These are phyloP conservation scores for Drosophila recens DNA, from an alignment of 2,888 invertebrate species.

Conservation along the genomic window DNA sequence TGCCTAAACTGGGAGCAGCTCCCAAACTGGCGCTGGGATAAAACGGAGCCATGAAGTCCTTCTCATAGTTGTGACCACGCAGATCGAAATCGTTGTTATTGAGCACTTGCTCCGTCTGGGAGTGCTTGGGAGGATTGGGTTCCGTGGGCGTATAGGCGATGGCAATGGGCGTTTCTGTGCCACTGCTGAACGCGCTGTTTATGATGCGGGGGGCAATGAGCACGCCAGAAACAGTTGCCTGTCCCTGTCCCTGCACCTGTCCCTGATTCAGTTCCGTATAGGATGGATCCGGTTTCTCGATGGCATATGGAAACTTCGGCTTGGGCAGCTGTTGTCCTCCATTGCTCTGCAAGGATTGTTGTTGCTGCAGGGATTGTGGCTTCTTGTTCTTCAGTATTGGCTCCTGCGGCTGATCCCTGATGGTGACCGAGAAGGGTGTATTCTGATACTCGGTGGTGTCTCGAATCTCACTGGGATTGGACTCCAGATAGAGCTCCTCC, in stretches of 20 bases:
- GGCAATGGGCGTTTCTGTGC: slow-evolving; percentile 88
- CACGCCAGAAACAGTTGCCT: slow-evolving; percentile 75
- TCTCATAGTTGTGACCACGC: slow-evolving; percentile 84
- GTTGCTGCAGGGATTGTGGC: slow-evolving; percentile 80
- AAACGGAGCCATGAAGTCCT: slow-evolving; percentile 89
- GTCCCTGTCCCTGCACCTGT: slow-evolving; percentile 48
- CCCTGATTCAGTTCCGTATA: slow-evolving; percentile 74
- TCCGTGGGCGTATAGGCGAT: slow-evolving; percentile 89
- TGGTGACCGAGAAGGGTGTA: slow-evolving; percentile 84
- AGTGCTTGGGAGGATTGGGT: slow-evolving; percentile 73
- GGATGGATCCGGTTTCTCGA: slow-evolving; percentile 87
- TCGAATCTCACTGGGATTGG: slow-evolving; percentile 37
- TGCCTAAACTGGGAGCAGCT: slow-evolving; percentile 83
- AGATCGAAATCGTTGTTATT: slow-evolving; percentile 82
- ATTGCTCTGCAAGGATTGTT: slow-evolving; percentile 75
- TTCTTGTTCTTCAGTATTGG: slow-evolving; percentile 85
- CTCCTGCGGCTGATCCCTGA: slow-evolving; percentile 85
- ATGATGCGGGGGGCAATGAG: slow-evolving; percentile 85
- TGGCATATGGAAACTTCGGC: slow-evolving; percentile 88
- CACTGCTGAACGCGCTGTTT: slow-evolving; percentile 83
- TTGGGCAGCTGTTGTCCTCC: slow-evolving; percentile 80
- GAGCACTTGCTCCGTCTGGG: slow-evolving; percentile 80
- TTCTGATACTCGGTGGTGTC: slow-evolving; percentile 84
- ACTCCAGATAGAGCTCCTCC: slow-evolving; percentile 72
- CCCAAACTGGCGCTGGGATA: slow-evolving; percentile 89